Conservation (phyloP, 2,113 vertebrate genomes). For the Mus musculus region GRCm39 chr6:115697001-115697500, state of each 20-base stretch:
- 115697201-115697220: background rate
- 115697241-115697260: background rate
- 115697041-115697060: background rate
- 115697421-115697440: too few relatives aligned
- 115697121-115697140: background rate
- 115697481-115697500: too few relatives aligned
- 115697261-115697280: background rate
- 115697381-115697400: too few relatives aligned
- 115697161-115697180: background rate
- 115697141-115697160: background rate
- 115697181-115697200: background rate
- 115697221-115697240: background rate
- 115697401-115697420: too few relatives aligned
- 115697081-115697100: background rate
- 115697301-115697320: background rate
- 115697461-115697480: too few relatives aligned
- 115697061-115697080: background rate
- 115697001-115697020: background rate
- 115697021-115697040: background rate
- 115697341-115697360: too few relatives aligned
- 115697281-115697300: background rate
- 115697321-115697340: too few relatives aligned
- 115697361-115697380: too few relatives aligned
- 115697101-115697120: background rate
- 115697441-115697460: too few relatives aligned